Evolutionary conservation across 1,140 invertebrate genomes (phyloP), one percentile per base, ranked within the genome.

Genomic region (Lepidurus couesii): DNA sequence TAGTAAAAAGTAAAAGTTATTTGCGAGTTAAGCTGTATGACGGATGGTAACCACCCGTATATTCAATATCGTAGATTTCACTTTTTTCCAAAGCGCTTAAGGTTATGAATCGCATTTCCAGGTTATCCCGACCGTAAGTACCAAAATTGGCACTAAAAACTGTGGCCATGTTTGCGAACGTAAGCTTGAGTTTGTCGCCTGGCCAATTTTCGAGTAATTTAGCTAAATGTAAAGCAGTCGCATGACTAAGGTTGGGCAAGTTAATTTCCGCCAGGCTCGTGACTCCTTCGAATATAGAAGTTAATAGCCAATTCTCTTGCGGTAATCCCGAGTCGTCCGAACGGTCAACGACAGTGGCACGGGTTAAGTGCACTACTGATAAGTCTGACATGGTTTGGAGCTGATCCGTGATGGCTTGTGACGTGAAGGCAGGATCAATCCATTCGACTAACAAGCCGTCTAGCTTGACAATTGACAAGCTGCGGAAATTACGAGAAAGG

Each of bases 281-380:
- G 16, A 65, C 53, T 13, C 53, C 53, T 65, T 65, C 53, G 53
- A 65, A 65, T 13, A 65, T 65, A n/a, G 53, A 65, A 21, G 53
- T 65, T 65, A 65, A 65, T 65, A 65, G 53, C 53, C 53, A 65
- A 65, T 65, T 65, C 16, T 65, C 53, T 65, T 65, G 53, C 8
- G 53, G 21, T 8, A 4, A 65, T 21, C 21, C 53, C 16, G 53
- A 13, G 53, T 65, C 53, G 53, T 65, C 53, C 7, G 53, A 65
- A 21, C 53, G 13, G 13, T 65, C 53, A 65, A 65, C 53, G 53
- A 65, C 16, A 65, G 7, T 21, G 53, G 53, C 53, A n/a, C 53
- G 53, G 16, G 53, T 65, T 13, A 65, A 21, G 53, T 21, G 53
- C 21, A 65, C 13, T 21, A 65, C 53, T 7, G 53, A 13, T 16